Evolutionary conservation across 2,113 vertebrate species (phyloP).

Genomic region (Lepus timidus): DNA sequence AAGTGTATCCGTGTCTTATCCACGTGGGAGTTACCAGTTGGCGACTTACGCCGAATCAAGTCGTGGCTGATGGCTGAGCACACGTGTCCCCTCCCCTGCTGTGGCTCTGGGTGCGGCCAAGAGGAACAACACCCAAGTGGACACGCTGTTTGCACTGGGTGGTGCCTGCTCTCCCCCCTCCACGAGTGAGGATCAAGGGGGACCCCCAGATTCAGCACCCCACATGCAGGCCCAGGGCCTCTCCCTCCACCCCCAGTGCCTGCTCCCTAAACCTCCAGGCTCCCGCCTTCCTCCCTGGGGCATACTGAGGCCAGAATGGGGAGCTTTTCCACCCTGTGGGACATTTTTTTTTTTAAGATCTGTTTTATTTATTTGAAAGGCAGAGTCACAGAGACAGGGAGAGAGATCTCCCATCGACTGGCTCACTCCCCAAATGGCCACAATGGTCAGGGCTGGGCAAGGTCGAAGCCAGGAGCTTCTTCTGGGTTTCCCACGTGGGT

Average conservation of each 20-base stretch:
- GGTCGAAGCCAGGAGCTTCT: too few relatives aligned
- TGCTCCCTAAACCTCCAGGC: not conserved
- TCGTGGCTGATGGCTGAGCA: not conserved
- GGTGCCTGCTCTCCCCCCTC: too few relatives aligned
- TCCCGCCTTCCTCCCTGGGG: not conserved
- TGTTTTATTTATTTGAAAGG: too few relatives aligned
- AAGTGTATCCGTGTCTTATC: not conserved
- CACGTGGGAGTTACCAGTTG: not conserved
- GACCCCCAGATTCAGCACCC: not conserved
- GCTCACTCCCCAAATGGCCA: too few relatives aligned
- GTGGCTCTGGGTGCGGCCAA: not conserved
- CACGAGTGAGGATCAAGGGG: too few relatives aligned
- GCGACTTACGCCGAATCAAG: not conserved
- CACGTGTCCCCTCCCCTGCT: not conserved
- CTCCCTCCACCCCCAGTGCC: not conserved
- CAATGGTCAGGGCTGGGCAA: too few relatives aligned
- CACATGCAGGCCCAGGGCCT: not conserved
- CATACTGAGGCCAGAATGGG: not conserved
- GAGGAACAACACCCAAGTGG: not conserved
- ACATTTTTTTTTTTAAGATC: too few relatives aligned
- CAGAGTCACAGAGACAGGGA: too few relatives aligned
- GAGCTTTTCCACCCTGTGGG: too few relatives aligned
- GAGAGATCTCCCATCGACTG: too few relatives aligned
- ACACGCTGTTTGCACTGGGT: not conserved
- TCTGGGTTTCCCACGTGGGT: too few relatives aligned